Base-by-base conservation (phyloP, 2,113 vertebrate species). In the Emydura subglobosa region DNA sequence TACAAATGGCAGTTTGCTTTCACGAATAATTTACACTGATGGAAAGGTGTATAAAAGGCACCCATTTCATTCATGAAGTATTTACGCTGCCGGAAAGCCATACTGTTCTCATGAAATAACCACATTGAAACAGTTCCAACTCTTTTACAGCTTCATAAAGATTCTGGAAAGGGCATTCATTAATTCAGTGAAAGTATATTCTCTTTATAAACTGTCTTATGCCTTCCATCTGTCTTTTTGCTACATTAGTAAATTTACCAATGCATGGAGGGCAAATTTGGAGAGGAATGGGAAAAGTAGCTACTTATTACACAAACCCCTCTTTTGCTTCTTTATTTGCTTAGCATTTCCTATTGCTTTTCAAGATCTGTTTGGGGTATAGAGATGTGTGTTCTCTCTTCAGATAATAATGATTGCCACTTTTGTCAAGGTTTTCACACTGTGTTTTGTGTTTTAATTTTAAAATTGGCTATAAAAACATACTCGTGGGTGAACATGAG, bases 121-220 rank as follows among this genome's bases (percentile, higher is more conserved):
- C 94, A 92, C 90, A 91, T 94, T 97, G 97, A 96, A 98, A 96
- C 88, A 91, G 83, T 97, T 97, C 94, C 97, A 97, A 59, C 87
- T 96, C 90, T 93, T 96, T 97, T 98, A 97, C 92, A 93, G 96
- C 97, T 97, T 97, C 97, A 96, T 98, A 97, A 98, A 97, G 95
- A 97, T 94, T 94, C 95, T 95, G 92, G 97, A 95, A 97, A 95
- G 94, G 95, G 85, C 94, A 96, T 96, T 95, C 95, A 95, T 97
- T 97, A 97, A 97, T 97, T 93, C 97, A 97, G 83, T 76, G 92
- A 90, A 95, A 96, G 93, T 97, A 94, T 96, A 96, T 97, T 97
- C 96, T 97, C 96, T 97, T 97, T 97, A 97, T 92, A 97, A 97
- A 97, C 93, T 95, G 93, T 94, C 95, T 96, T 85, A 80, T 47